These are phyloP conservation scores for Botia almorhae DNA, from an alignment of 2,797 vertebrate species.

Conservation along the genomic window DNA sequence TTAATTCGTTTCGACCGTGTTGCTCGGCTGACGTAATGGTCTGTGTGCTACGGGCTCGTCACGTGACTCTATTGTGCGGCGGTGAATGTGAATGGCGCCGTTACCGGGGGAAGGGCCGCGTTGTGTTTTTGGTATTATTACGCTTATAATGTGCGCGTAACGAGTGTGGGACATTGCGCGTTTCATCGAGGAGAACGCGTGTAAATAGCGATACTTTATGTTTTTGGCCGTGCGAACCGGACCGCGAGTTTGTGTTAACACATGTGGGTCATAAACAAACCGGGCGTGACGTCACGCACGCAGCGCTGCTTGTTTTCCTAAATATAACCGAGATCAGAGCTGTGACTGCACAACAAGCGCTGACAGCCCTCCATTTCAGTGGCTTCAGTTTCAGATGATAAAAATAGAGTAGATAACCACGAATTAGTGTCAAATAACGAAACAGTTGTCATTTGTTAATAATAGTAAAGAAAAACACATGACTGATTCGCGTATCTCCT, in stretches of 20 bases:
- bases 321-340: too few species aligned
- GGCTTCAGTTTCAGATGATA: too few species aligned
- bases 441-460: too few species aligned
- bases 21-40: conserved; percentile 80
- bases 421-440: too few species aligned
- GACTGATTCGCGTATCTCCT: too few species aligned
- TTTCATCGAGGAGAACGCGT: too few species aligned
- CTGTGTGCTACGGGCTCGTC: conserved; percentile 76
- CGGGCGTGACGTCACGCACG: conserved; percentile 48
- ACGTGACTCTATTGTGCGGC: conserved; percentile 62
- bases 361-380: too few species aligned
- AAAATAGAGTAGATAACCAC: conserved; percentile 8
- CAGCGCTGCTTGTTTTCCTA: conserved; percentile 29
- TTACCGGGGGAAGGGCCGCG: conserved; percentile 44
- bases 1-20: conserved; percentile 72
- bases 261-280: conserved; percentile 34
- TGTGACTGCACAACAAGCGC: too few species aligned
- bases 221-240: background rate
- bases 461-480: too few species aligned
- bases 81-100: conserved; percentile 58
- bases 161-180: too few species aligned
- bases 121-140: too few species aligned
- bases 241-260: background rate
- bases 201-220: background rate
- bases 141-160: too few species aligned